A percentile compares a stretch with the other conserved stretches of the same genome.
phyloP scores from a whole-genome alignment of 1,140 invertebrate species.

The Bombus breviceps region DNA sequence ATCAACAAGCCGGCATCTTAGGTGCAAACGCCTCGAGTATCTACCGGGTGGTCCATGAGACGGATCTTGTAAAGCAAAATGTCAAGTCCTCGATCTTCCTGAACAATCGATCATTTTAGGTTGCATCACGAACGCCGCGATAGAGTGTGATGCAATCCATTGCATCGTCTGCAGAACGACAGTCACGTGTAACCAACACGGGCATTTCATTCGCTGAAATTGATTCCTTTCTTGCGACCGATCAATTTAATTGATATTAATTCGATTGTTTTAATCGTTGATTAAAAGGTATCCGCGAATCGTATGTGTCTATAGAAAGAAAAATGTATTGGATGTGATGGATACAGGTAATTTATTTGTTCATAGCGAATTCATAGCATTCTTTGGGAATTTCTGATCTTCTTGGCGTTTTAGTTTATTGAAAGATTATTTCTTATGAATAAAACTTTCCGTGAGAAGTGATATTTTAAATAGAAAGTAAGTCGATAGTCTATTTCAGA shows the following conservation, averaged over 20 bases:
- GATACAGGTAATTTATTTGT: neutral
- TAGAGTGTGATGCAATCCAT: slow-evolving; percentile 42
- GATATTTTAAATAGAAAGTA: too few relatives aligned
- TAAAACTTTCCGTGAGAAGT: too few relatives aligned
- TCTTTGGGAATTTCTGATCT: too few relatives aligned
- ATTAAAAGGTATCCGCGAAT: neutral
- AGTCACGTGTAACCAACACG: neutral
- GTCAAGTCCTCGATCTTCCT: slow-evolving; percentile 61
- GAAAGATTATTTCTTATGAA: too few relatives aligned
- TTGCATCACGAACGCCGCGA: slow-evolving; percentile 41
- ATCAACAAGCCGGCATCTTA: slow-evolving; percentile 38
- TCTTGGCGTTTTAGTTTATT: neutral
- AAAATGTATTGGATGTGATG: neutral
- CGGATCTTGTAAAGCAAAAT: slow-evolving; percentile 53
- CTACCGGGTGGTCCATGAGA: slow-evolving; percentile 60
- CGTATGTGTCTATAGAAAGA: neutral
- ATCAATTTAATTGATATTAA: slow-evolving; percentile 57
- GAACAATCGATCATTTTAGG: slow-evolving; percentile 61
- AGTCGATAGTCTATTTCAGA: too few relatives aligned
- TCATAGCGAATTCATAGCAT: neutral
- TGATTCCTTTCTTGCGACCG: slow-evolving; percentile 28
- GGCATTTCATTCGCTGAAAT: slow-evolving; percentile 44
- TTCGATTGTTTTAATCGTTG: slow-evolving; percentile 22
- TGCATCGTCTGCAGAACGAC: slow-evolving; percentile 21
- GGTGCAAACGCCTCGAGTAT: slow-evolving; percentile 54